phyloP scores from a whole-genome alignment of 2,113 vertebrate genomes.

The Bungarus multicinctus region DNA sequence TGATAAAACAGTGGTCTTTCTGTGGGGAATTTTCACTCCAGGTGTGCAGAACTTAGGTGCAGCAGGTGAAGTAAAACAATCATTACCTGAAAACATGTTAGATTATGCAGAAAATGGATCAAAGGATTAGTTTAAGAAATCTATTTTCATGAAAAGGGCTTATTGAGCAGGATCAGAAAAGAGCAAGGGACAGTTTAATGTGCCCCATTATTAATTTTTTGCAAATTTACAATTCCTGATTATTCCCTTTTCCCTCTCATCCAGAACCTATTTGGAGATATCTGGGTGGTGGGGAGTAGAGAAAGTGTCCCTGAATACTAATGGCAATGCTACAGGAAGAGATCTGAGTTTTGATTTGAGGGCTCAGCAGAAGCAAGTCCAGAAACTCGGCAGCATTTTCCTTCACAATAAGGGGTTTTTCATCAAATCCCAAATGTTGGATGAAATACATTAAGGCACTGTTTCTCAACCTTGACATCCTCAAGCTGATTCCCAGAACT shows the following conservation, averaged over 20 bases:
- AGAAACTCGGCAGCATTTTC: not conserved
- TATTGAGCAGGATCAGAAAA: not conserved
- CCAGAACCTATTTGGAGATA: not conserved
- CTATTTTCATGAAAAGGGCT: not conserved
- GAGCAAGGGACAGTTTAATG: not conserved
- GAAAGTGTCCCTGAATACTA: not conserved
- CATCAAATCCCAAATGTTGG: not conserved
- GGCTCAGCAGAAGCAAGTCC: not conserved
- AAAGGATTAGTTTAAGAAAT: not conserved
- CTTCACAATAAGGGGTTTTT: not conserved
- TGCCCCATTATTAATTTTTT: not conserved
- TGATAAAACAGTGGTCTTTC: conserved; percentile 46
- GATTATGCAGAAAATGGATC: not conserved
- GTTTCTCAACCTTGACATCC: not conserved
- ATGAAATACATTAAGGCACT: not conserved
- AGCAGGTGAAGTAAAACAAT: conserved; percentile 73
- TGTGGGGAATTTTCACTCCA: conserved; percentile 70
- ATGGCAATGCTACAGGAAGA: not conserved
- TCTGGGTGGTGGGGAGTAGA: not conserved
- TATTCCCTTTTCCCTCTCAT: not conserved
- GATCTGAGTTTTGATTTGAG: not conserved
- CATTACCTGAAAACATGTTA: conserved; percentile 48
- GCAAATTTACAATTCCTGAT: not conserved
- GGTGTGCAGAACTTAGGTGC: conserved; percentile 77
- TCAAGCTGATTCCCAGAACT: not conserved